Evolutionary conservation across 2,797 vertebrate genomes (phyloP).

Genomic region (Poecilia wingei): DNA sequence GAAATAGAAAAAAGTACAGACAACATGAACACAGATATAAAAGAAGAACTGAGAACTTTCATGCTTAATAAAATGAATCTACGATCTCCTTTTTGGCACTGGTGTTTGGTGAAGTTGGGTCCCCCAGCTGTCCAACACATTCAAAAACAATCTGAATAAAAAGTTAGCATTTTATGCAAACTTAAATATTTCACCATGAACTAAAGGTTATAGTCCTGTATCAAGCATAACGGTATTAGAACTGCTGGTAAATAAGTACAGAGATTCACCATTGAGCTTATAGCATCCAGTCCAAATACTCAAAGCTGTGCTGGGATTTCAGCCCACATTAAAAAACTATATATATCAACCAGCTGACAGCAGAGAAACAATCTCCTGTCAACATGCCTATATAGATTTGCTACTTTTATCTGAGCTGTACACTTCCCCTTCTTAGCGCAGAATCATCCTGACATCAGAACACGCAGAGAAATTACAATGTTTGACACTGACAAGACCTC

Average conservation of each 20-base stretch:
- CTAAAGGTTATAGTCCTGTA: not conserved
- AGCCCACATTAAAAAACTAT: constrained; percentile 26
- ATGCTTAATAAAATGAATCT: not conserved
- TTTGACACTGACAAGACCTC: constrained; percentile 58
- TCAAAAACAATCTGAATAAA: not conserved
- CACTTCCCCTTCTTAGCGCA: constrained; percentile 55
- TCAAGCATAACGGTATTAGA: not conserved
- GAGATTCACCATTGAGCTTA: not conserved
- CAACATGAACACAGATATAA: not conserved
- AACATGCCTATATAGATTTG: constrained; percentile 61
- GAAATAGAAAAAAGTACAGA: not conserved
- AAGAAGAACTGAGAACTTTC: not conserved
- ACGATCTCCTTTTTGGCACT: not conserved
- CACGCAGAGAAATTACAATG: constrained; percentile 47
- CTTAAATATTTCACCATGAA: not conserved
- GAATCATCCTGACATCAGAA: constrained; percentile 49
- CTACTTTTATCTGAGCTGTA: constrained; percentile 46
- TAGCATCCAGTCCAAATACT: constrained; percentile 12
- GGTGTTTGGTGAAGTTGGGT: not conserved
- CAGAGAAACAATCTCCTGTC: constrained; percentile 46
- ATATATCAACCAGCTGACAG: constrained; percentile 51
- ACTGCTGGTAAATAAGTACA: not conserved
- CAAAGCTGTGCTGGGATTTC: constrained; percentile 22
- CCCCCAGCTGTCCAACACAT: not conserved
- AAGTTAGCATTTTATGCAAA: not conserved